Evolutionary conservation across 2,797 vertebrate species (phyloP), one percentile per base, ranked within the genome.

Genomic region (Spatula clypeata): DNA sequence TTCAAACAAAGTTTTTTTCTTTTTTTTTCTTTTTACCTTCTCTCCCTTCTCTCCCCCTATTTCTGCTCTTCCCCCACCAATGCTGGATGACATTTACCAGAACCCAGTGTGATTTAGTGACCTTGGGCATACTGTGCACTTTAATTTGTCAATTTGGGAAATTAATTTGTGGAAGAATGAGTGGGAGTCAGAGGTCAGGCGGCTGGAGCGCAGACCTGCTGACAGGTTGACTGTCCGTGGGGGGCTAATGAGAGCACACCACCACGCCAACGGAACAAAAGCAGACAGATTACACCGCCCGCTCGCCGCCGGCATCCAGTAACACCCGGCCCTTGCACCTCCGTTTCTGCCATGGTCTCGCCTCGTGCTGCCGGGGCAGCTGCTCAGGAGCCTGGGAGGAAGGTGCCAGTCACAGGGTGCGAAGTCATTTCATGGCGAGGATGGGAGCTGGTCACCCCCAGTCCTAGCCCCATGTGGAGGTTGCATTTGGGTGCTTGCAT

Each of bases 151-250:
- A 97, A 96, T 98, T 98, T 97, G 97, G 98, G 98, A 98, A 98
- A 98, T 98, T 98, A 98, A 98, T 98, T 98, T 98, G 98, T 98
- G 97, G 96, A 98, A 98, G 98, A 98, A 98, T 97, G 98, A 98
- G 98, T 81, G 7, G 70, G 97, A 98, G 98, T 98, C 98, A 98
- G 98, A 98, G 98, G 98, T 98, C 98, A 98, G 98, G 97, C 97
- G 83, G 98, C 98, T 97, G 97, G 97, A 98, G 98, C 95, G 97
- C 97, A 96, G 97, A 97, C 97, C 98, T 98, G 98, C 98, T 98
- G 98, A 98, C 96, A 98, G 98, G 98, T 97, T 97, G 97, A 98
- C 97, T 98, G 95, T 97, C 98, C 86, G 69, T 72, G 86, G 98
- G 98, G 98, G 98, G 98, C 98, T 98, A 99, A 99, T 97, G 98